Evolutionary conservation across 2,113 vertebrate species (phyloP), one percentile per base, ranked within the genome.

Genomic region (Phaethornis superciliosus): DNA sequence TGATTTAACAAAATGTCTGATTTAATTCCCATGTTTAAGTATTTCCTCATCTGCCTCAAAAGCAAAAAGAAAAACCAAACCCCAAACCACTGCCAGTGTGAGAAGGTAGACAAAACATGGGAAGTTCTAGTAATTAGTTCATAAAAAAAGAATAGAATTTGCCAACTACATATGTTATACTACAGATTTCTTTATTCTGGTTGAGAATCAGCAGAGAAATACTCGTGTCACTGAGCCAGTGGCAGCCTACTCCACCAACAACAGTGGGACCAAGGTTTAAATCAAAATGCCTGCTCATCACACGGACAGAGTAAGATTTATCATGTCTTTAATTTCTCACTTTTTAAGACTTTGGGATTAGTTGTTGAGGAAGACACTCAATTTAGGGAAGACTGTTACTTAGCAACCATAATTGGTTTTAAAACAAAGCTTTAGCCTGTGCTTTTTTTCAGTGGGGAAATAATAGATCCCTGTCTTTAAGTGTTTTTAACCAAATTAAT

Each of bases 341-440:
- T 94, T 93, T 94, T 87, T 92, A 78, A 93, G 85, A 83, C 44
- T 89, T 85, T 30, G 30, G 56, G 32, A 95, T 87, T 85, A 94
- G 68, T 71, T 93, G 68, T 70, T 14, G 8, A 75, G 63, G 80
- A 93, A 91, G 85, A 94, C 55, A 52, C 55, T 88, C 42, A 72
- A 46, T 89, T 91, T 90, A 93, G 37, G 81, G 55, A 78, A 88
- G 59, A 74, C 52, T 89, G 94, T 93, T 89, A 91, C 93, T 93
- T 88, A 95, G 93, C 95, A 96, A 96, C 93, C 68, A 56, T 80
- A 96, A 94, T 78, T 26, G 10, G 76, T 85, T 95, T 93, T 92
- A 94, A 95, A 88, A 89, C 88, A 92, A 96, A 91, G 59, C 70
- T 85, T 90, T 85, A 94, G 60, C 52, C 72, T 80, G 37, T 35